Base-by-base conservation (phyloP, 2,797 vertebrate genomes). In the Chelon auratus region DNA sequence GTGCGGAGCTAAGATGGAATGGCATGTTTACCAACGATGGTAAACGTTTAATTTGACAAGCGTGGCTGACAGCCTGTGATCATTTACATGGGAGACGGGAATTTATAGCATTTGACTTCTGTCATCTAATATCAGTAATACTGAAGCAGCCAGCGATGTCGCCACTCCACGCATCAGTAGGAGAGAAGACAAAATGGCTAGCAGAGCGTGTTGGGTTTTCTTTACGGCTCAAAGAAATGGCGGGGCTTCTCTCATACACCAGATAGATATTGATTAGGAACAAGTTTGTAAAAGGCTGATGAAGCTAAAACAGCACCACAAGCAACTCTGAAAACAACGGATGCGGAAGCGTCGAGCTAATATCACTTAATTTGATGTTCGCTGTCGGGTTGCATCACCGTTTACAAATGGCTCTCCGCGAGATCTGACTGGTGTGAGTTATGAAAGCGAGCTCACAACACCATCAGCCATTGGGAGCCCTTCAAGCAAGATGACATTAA, bases 11-110 rank as follows among this genome's bases (percentile, higher is more conserved):
- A 78, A 84, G 83, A 90, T 78, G 80, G 86, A 89, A 80, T 47
- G 77, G 56, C 57, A 74, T 87, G 88, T 88, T 91, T 85, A 85
- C 86, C 80, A 81, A 74, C 78, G 78, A 75, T 67, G 68, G 83
- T 79, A 75, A 78, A 87, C 33, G 20, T 86, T 91, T 85, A 78
- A 88, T 84, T 87, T 84, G 81, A 87, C 85, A 89, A 85, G 76
- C 30, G 58, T 37, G 48, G 66, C 82, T 84, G 87, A 87, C 85
- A 84, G 68, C 58, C 69, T 70, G 76, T 70, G 80, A 91, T 87
- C 73, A 87, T 78, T 86, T 85, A 89, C 72, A 80, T 62, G 68
- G 74, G 70, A 80, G 80, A 79, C 74, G 60, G 72, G 81, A 88
- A 87, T 83, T 64, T 82, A 81, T 74, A 53, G 75, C 77, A 63